Base-by-base conservation (phyloP, 2,888 invertebrate genomes). In the Rhagonycha fulva region DNA sequence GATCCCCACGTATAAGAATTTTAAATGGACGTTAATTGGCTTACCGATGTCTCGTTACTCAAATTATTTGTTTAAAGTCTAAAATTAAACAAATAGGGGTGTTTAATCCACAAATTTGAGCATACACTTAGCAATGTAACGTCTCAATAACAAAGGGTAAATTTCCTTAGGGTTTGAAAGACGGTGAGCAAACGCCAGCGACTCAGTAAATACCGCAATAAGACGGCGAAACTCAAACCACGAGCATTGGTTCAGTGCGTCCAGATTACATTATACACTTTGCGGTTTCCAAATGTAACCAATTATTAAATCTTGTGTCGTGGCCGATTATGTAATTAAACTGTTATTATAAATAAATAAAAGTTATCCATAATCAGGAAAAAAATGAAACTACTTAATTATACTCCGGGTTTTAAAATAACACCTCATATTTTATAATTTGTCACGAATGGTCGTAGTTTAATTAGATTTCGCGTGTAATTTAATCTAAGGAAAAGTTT, bases 381-480 rank as follows among this genome's bases (percentile, higher is more conserved):
- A 71, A 19, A 24, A 23, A 12, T 67, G 9, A 9, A 67, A 67
- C 30, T 26, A 30, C 63, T 72, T 62, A 70, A 26, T 61, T 62
- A 26, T 61, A 26, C n/a, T 9, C 3, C n/a, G 68, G 60, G 32
- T 75, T 75, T 71, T 28, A 68, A 24, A 68, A 71, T 69, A 68
- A 75, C 68, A 66, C 63, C 60, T 30, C 19, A 62, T 30, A 47
- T 26, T 75, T 62, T 24, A 63, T 47, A 70, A 72, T 77, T 75
- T 77, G 74, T 78, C 78, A 67, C 76, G 67, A 78, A 76, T 71
- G 62, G 70, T 71, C 66, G 72, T 61, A 63, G 24, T 85, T 82
- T 84, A 84, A 84, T 84, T 84, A 81, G 84, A 85, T 85, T 84
- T 84, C 79, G 81, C 83, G 83, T 81, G 84, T 85, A 85, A 86